These are phyloP conservation scores for Stigmatopora nigra DNA, from an alignment of 2,113 vertebrate species.

Conservation along the genomic window DNA sequence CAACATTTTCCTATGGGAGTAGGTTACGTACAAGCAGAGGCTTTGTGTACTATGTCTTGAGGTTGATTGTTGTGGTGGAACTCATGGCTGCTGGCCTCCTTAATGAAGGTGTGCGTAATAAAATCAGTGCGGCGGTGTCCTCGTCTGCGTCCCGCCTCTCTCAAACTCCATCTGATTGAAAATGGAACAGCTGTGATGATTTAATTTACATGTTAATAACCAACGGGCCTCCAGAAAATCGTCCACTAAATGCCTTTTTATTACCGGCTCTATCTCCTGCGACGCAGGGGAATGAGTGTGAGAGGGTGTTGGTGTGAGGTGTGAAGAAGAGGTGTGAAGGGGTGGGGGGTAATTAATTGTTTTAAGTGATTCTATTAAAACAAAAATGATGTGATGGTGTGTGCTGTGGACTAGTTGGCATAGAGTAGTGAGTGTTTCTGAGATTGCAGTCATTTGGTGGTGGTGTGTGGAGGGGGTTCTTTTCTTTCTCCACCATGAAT, in stretches of 20 bases:
- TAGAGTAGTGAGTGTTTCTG: conserved; percentile 7
- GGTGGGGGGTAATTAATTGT: conserved; percentile 93
- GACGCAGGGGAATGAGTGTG: conserved; percentile 81
- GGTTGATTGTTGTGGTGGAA: conserved; percentile 65
- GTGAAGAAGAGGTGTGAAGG: conserved; percentile 26
- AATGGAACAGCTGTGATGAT: conserved; percentile 99
- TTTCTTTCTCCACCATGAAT: conserved; percentile 29
- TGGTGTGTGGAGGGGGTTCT: conserved; percentile 7
- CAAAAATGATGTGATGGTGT: conserved; percentile 86
- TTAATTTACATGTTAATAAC: conserved; percentile 99
- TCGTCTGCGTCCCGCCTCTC: conserved; percentile 76
- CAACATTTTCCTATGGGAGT: conserved; percentile 13
- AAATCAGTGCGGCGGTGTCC: conserved; percentile 83
- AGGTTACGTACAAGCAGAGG: background rate
- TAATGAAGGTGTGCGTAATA: conserved; percentile 87
- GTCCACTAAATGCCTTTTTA: conserved; percentile 97
- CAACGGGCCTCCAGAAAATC: conserved; percentile 98
- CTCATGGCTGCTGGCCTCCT: conserved; percentile 68
- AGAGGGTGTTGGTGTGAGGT: conserved; percentile 23
- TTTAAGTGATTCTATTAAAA: conserved; percentile 99
- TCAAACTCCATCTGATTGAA: conserved; percentile 92
- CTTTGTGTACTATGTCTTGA: conserved; percentile 46
- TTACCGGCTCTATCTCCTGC: conserved; percentile 89
- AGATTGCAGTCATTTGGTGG: background rate
- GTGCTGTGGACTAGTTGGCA: conserved; percentile 61